These are phyloP conservation scores for Pedicia rivosa DNA, from an alignment of 2,888 invertebrate species.

Conservation along the genomic window DNA sequence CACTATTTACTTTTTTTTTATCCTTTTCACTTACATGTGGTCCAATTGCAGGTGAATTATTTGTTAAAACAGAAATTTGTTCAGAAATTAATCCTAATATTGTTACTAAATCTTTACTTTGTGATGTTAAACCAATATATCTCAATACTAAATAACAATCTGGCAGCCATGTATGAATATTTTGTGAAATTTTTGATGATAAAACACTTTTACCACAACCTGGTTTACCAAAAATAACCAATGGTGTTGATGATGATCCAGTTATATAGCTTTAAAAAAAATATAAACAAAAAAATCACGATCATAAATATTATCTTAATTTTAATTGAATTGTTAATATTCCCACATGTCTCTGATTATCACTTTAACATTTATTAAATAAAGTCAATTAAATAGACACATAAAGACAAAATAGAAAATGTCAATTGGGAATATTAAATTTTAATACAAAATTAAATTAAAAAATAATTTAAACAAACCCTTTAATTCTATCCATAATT, in stretches of 20 bases:
- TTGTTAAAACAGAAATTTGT: conserved; percentile 53
- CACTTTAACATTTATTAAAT: no score
- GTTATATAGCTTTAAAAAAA: conserved; percentile 51
- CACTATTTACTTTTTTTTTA: neutral
- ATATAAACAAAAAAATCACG: conserved; percentile 13
- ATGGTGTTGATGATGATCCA: conserved; percentile 41
- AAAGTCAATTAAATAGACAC: no score
- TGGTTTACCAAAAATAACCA: conserved; percentile 60
- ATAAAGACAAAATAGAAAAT: no score
- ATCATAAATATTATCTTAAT: conserved; percentile 6
- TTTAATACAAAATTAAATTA: conserved; percentile 1
- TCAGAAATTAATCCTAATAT: conserved; percentile 59
- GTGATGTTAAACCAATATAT: conserved; percentile 25
- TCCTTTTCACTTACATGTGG: conserved; percentile 41
- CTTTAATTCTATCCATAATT: conserved; percentile 27
- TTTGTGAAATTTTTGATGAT: conserved; percentile 52
- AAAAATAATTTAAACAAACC: conserved; percentile 16
- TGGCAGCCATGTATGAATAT: conserved; percentile 44
- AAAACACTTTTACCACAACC: conserved; percentile 75
- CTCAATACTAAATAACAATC: conserved; percentile 38
- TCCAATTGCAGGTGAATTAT: conserved; percentile 47
- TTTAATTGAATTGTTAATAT: no score
- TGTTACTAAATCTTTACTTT: conserved; percentile 24
- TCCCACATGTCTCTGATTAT: no score
- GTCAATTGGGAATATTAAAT: conserved; percentile 3